Evolutionary conservation across 2,113 vertebrate species (phyloP).

Genomic region (Clarias gariepinus): DNA sequence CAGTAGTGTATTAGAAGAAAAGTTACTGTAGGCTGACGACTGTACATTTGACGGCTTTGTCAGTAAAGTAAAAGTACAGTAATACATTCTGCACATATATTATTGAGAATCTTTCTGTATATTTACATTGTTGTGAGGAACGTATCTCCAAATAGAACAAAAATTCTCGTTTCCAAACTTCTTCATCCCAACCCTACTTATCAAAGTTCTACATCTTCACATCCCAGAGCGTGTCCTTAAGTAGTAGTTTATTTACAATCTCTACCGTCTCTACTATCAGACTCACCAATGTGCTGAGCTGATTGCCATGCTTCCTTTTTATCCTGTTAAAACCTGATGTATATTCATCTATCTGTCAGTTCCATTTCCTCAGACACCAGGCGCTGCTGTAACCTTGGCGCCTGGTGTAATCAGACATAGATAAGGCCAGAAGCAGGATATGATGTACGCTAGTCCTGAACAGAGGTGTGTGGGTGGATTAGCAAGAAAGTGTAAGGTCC

Average conservation of each 20-base stretch:
- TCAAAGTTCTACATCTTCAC: background rate
- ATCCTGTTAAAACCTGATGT: background rate
- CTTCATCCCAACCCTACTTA: background rate
- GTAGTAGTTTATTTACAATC: background rate
- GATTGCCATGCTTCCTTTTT: background rate
- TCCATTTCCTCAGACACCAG: conserved; percentile 5
- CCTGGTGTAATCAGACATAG: background rate
- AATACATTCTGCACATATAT: background rate
- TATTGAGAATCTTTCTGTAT: background rate
- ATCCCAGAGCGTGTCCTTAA: background rate
- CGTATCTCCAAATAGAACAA: background rate
- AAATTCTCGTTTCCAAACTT: background rate
- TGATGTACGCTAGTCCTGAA: background rate
- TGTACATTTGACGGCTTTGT: background rate
- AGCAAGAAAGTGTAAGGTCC: background rate
- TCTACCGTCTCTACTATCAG: background rate
- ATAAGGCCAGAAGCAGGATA: conserved; percentile 16
- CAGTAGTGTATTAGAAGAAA: background rate
- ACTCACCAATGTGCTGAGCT: background rate
- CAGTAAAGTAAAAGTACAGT: background rate
- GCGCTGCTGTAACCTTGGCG: background rate
- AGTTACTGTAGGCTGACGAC: background rate
- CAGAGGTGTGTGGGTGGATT: background rate
- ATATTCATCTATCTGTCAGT: background rate
- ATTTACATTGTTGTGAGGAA: background rate